Evolutionary conservation across 2,888 invertebrate genomes (phyloP).

Genomic region (Molanna angustata): DNA sequence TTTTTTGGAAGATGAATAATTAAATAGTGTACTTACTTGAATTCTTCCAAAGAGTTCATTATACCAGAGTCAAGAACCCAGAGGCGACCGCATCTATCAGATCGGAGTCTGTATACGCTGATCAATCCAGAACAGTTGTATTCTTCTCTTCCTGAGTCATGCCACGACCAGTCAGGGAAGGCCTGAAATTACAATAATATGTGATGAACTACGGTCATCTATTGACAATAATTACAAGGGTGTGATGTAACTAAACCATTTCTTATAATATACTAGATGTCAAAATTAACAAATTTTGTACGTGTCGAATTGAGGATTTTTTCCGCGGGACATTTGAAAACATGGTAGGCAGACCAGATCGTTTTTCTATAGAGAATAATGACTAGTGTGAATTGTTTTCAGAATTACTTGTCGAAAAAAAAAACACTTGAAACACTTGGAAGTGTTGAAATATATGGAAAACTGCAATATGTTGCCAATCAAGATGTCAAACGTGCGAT

Average conservation of each 20-base stretch:
- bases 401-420: too few relatives aligned
- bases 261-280: background rate
- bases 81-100: conserved; percentile 77
- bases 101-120: conserved; percentile 73
- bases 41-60: conserved; percentile 67
- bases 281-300: background rate
- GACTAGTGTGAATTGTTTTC: too few relatives aligned
- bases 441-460: too few relatives aligned
- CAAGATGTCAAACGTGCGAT: too few relatives aligned
- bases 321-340: too few relatives aligned
- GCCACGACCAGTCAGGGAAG: conserved; percentile 77
- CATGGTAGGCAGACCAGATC: too few relatives aligned
- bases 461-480: too few relatives aligned
- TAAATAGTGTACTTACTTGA: conserved; percentile 38
- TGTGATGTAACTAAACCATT: background rate
- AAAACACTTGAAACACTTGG: too few relatives aligned
- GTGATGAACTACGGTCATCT: background rate
- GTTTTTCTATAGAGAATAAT: too few relatives aligned
- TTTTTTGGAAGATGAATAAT: too few relatives aligned
- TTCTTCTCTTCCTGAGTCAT: conserved; percentile 64
- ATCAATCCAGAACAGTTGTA: conserved; percentile 75
- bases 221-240: background rate
- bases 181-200: conserved; percentile 45
- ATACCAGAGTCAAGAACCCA: conserved; percentile 82
- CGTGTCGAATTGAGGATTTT: too few relatives aligned